phyloP scores from a whole-genome alignment of 1,140 invertebrate genomes.

The Dendrolimus kikuchii region DNA sequence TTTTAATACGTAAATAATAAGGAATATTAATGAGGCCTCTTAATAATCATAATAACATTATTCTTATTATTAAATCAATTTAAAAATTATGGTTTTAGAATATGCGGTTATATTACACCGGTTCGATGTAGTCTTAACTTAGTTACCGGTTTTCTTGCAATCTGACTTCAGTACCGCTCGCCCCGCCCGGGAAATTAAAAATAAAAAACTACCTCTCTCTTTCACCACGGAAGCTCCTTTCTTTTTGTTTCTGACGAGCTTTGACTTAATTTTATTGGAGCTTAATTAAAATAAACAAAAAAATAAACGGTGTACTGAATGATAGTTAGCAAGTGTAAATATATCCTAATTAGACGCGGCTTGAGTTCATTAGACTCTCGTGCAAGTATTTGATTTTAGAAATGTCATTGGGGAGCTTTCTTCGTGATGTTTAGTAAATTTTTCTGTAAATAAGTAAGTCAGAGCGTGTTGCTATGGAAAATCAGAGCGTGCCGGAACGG shows the following conservation, averaged over 20 bases:
- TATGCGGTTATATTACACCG: too few species aligned
- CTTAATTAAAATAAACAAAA: slow-evolving; percentile 22
- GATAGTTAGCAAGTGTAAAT: slow-evolving; percentile 10
- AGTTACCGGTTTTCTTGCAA: too few species aligned
- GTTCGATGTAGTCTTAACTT: too few species aligned
- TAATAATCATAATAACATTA: too few species aligned
- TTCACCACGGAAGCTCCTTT: slow-evolving; percentile 13
- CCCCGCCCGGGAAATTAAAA: slow-evolving; percentile 13
- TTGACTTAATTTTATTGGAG: slow-evolving; percentile 13
- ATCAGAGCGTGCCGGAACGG: slow-evolving; percentile 50
- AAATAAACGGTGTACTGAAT: slow-evolving; percentile 17
- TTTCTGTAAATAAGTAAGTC: slow-evolving; percentile 9
- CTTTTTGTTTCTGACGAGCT: slow-evolving; percentile 15
- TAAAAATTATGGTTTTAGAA: too few species aligned
- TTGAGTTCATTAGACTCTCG: slow-evolving; percentile 57
- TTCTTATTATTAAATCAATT: too few species aligned
- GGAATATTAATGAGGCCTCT: too few species aligned
- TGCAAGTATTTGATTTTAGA: slow-evolving; percentile 31
- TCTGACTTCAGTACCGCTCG: too few species aligned
- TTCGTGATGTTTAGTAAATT: slow-evolving; percentile 33
- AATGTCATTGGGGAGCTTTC: slow-evolving; percentile 51
- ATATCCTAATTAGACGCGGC: slow-evolving; percentile 17
- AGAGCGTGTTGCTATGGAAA: slow-evolving; percentile 51
- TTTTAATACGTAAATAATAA: too few species aligned
- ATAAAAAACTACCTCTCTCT: slow-evolving; percentile 21